Conservation (phyloP, 2,888 invertebrate species). For the Metacarcinus magister region DNA sequence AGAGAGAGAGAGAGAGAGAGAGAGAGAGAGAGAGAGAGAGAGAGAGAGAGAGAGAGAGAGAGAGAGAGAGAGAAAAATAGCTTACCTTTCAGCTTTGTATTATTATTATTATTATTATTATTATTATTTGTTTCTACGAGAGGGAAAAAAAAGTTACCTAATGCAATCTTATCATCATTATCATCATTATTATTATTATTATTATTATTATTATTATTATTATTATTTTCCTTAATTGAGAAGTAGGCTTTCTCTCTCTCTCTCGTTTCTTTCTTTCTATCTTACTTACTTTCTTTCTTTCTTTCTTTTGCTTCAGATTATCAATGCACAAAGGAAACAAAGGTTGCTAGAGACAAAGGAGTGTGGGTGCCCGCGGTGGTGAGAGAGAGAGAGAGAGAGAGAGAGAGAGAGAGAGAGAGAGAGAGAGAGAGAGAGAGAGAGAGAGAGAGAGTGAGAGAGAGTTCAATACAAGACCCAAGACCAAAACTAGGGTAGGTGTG, state of each 20-base stretch:
- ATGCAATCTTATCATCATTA: too few species aligned
- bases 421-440: too few species aligned
- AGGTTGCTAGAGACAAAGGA: neutral
- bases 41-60: too few species aligned
- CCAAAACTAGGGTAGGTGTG: neutral
- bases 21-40: neutral
- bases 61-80: neutral
- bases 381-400: slow-evolving; percentile 26
- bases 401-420: slow-evolving; percentile 13
- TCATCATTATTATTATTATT: too few species aligned
- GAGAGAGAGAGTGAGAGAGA: neutral
- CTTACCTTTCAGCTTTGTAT: too few species aligned
- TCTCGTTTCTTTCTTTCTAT: neutral
- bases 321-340: neutral
- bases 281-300: neutral
- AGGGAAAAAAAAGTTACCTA: too few species aligned
- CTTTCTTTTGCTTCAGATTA: neutral
- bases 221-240: too few species aligned
- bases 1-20: neutral
- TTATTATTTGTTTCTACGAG: too few species aligned
- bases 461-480: neutral
- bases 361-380: slow-evolving; percentile 1
- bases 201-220: too few species aligned
- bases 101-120: too few species aligned
- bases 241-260: too few species aligned